Evolutionary conservation across 2,888 invertebrate genomes (phyloP), one percentile per base, ranked within the genome.

Genomic region (Allophyes oxyacanthae): DNA sequence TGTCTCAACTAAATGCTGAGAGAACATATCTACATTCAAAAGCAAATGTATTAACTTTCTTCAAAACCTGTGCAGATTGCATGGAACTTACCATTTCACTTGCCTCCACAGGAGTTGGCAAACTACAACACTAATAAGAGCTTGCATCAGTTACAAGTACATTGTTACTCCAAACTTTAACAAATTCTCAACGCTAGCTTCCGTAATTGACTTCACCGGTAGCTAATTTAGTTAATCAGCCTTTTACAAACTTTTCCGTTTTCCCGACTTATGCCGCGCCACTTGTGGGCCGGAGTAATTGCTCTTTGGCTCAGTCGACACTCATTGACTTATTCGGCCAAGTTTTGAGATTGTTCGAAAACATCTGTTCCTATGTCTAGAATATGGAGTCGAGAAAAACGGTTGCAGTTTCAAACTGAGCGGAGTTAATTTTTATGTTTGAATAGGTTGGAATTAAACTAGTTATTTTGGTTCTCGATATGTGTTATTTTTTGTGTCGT

Each of bases 191-290:
- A 53, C 60, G 45, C 38, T 44, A 40, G 34, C 43, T 71, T 50
- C 15, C 2, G 54, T 75, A 72, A 75, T 60, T 67, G 72, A 72
- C 75, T 66, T 54, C 51, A 52, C 44, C 61, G 51, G 48, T 40
- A 49, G 55, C 53, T 69, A 53, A 65, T 69, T 73, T 58, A 64
- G 53, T 66, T 72, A 75, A 72, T 72, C 57, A 64, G 52, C 43
- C 59, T 75, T 75, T 76, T 69, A 60, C 52, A 41, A 51, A 62
- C 59, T 67, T 67, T 59, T 66, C 40, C 61, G 20, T 20, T 20
- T 20, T 20, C 20, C 8, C 1, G 28, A 6, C 28, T 6, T 28
- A 28, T 28, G 28, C 28, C 59, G 66, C 68, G 50, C 49, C 48
- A 50, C 45, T 64, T 59, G 53, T 48, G 52, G 60, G 44, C 48